A percentile compares a stretch with the other conserved stretches of the same genome.
Conservation (phyloP, 2,888 invertebrate genomes). For the Acrobasis suavella region DNA sequence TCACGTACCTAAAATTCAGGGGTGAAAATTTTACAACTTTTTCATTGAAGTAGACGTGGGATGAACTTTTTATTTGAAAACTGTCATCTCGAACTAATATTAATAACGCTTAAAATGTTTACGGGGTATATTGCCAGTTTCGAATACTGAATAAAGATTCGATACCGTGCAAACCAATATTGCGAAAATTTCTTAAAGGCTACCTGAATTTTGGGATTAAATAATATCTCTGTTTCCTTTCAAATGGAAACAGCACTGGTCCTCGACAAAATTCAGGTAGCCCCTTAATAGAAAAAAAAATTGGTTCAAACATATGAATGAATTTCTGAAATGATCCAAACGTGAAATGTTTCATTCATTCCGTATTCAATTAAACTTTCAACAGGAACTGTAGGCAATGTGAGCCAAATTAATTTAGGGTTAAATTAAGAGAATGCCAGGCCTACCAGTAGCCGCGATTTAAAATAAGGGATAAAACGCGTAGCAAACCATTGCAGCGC, state of each 20-base stretch:
- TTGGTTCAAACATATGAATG: neutral
- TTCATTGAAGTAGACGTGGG: neutral
- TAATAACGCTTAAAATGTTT: too few species aligned
- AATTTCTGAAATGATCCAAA: conserved; percentile 1
- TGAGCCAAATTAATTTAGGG: conserved; percentile 13
- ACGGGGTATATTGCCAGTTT: too few species aligned
- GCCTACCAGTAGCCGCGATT: neutral
- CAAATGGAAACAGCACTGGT: too few species aligned
- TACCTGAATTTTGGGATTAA: too few species aligned
- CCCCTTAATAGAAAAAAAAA: too few species aligned
- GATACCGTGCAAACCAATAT: too few species aligned
- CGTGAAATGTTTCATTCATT: neutral
- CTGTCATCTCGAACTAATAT: too few species aligned
- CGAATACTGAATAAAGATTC: too few species aligned
- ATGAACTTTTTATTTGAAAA: neutral
- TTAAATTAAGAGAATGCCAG: conserved; percentile 7
- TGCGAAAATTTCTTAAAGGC: too few species aligned
- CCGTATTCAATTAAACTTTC: conserved; percentile 11
- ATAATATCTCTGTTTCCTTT: too few species aligned
- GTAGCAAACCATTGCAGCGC: conserved; percentile 5
- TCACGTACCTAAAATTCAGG: conserved; percentile 8
- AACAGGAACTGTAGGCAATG: conserved; percentile 6
- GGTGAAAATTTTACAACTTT: neutral
- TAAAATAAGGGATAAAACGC: neutral
- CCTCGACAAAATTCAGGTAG: too few species aligned